These are phyloP conservation scores for Epirrhoe tristata DNA, from an alignment of 2,888 invertebrate genomes.

Conservation along the genomic window DNA sequence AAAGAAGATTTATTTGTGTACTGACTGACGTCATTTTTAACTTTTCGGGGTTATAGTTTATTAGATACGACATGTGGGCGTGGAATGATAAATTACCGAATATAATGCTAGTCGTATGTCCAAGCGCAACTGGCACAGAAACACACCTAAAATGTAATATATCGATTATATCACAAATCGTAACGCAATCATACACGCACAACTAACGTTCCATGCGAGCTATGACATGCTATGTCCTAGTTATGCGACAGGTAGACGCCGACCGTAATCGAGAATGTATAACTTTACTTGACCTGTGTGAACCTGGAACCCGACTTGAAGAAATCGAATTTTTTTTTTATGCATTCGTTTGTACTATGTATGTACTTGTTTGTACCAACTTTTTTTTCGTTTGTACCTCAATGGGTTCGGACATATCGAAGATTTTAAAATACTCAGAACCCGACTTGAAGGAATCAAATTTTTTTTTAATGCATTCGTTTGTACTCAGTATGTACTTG, in stretches of 20 bases:
- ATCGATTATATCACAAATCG: conserved; percentile 77
- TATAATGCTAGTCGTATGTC: conserved; percentile 31
- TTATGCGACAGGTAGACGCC: conserved; percentile 75
- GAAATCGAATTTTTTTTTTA: no score
- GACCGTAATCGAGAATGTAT: conserved; percentile 63
- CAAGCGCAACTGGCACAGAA: conserved; percentile 44
- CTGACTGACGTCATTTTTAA: conserved; percentile 11
- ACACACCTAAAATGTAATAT: conserved; percentile 58
- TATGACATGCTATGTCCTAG: conserved; percentile 81
- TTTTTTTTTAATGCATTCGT: no score
- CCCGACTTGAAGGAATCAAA: no score
- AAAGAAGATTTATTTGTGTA: no score
- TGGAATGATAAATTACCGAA: conserved; percentile 34
- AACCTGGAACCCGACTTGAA: no score
- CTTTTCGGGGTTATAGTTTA: conserved; percentile 1
- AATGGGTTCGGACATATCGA: no score
- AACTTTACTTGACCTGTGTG: conserved; percentile 54
- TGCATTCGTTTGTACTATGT: no score
- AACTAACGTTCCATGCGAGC: conserved; percentile 71
- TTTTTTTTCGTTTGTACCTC: no score
- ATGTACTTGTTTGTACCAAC: no score
- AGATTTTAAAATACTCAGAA: no score
- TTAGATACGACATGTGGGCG: neutral
- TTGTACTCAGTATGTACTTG: no score
- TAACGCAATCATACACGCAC: conserved; percentile 74